Evolutionary conservation across 2,113 vertebrate species (phyloP).

Genomic region (Sinocyclocheilus anophthalmus): DNA sequence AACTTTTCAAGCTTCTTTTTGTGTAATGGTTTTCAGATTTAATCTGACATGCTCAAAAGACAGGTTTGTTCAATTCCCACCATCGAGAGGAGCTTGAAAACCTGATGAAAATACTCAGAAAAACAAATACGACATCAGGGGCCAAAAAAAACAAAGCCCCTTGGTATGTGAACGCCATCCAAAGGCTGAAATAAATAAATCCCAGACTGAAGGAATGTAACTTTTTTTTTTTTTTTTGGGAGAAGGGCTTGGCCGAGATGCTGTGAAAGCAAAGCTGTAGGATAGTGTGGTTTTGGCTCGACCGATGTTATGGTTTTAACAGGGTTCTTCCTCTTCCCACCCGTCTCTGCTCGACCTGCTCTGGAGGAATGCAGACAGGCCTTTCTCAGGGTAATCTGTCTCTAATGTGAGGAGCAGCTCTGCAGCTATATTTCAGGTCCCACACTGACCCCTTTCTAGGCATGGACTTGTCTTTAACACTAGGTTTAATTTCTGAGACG

Average conservation of each 20-base stretch:
- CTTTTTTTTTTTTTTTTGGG: background rate
- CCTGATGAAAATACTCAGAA: conserved; percentile 24
- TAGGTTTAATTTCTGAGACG: no score
- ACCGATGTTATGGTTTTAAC: conserved; percentile 49
- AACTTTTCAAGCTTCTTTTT: conserved; percentile 6
- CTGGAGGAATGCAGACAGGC: conserved; percentile 51
- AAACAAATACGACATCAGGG: conserved; percentile 37
- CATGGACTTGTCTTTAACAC: background rate
- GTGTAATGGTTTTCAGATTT: conserved; percentile 42
- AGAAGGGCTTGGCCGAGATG: conserved; percentile 1
- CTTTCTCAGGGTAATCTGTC: conserved; percentile 50
- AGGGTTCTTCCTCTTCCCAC: conserved; percentile 41
- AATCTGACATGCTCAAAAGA: conserved; percentile 34
- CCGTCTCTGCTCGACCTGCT: conserved; percentile 32
- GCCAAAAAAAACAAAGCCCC: conserved; percentile 44
- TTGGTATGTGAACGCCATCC: conserved; percentile 1
- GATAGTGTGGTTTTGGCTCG: conserved; percentile 53
- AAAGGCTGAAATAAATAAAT: conserved; percentile 43
- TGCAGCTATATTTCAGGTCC: conserved; percentile 31
- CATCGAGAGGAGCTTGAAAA: conserved; percentile 4
- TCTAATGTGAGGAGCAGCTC: conserved; percentile 21
- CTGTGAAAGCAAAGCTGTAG: conserved; percentile 58
- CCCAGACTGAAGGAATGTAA: conserved; percentile 16
- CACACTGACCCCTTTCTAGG: background rate
- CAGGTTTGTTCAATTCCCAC: background rate